These are phyloP conservation scores for Hydropsyche tenuis DNA, from an alignment of 1,140 invertebrate species.

Conservation along the genomic window DNA sequence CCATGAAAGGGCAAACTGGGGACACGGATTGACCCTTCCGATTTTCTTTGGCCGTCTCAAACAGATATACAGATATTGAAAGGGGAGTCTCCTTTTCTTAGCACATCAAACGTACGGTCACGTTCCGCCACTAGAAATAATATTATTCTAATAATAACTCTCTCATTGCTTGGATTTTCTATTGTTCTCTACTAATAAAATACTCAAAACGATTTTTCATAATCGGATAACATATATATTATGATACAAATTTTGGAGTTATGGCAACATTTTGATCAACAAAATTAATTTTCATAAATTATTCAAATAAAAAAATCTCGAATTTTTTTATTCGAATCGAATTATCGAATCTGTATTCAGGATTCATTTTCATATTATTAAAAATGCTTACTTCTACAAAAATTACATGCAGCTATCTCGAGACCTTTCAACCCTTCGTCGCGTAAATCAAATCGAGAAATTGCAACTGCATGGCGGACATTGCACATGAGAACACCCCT, in stretches of 20 bases:
- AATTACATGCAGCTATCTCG: neutral
- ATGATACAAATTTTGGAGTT: too few species aligned
- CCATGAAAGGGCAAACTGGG: conserved; percentile 31
- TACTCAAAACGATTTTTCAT: too few species aligned
- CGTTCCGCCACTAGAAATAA: conserved; percentile 4
- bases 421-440: conserved; percentile 28
- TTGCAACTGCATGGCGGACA: too few species aligned
- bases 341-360: too few species aligned
- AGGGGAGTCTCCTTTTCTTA: neutral
- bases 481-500: too few species aligned
- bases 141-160: too few species aligned
- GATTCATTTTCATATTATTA: neutral
- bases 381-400: conserved; percentile 19
- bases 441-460: conserved; percentile 19
- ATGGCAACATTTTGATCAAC: too few species aligned
- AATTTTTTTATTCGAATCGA: too few species aligned
- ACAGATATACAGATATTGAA: conserved; percentile 9
- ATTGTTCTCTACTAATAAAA: too few species aligned
- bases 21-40: conserved; percentile 36
- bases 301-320: too few species aligned
- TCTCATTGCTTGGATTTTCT: neutral
- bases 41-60: conserved; percentile 23
- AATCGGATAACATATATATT: too few species aligned
- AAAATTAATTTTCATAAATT: too few species aligned
- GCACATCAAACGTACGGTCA: conserved; percentile 35